These are phyloP conservation scores for Pycnomerus fuliginosus DNA, from an alignment of 2,888 invertebrate genomes.

Conservation along the genomic window DNA sequence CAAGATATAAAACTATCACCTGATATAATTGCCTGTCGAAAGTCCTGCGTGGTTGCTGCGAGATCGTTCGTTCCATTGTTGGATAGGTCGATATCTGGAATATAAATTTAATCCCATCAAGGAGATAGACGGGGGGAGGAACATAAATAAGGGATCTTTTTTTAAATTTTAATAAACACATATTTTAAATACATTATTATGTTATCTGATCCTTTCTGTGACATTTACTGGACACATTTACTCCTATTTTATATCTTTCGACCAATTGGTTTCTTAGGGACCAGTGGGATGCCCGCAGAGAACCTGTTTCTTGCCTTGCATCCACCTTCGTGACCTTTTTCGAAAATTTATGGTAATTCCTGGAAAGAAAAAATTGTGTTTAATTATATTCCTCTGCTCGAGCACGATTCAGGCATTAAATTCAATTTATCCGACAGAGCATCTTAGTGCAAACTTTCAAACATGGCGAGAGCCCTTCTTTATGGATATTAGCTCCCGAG, in stretches of 20 bases:
- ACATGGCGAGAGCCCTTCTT: conserved; percentile 29
- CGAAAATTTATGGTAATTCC: conserved; percentile 10
- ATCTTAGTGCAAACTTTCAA: conserved; percentile 19
- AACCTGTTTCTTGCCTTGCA: neutral
- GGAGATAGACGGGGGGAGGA: neutral
- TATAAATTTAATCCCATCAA: conserved; percentile 41
- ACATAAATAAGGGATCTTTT: conserved; percentile 41
- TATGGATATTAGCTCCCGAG: conserved; percentile 41
- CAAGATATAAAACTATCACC: conserved; percentile 50
- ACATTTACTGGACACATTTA: conserved; percentile 39
- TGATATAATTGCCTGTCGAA: conserved; percentile 48
- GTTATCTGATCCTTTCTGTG: conserved; percentile 43
- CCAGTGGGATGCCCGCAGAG: neutral
- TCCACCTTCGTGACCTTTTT: neutral
- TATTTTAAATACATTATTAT: conserved; percentile 43
- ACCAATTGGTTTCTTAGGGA: conserved; percentile 18
- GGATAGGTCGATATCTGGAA: conserved; percentile 29
- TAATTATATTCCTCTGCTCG: too few relatives aligned
- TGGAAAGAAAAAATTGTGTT: too few relatives aligned
- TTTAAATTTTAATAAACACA: conserved; percentile 26
- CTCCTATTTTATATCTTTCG: conserved; percentile 28
- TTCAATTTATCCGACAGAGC: too few relatives aligned
- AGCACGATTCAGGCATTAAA: too few relatives aligned
- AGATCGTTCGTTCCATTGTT: conserved; percentile 23
- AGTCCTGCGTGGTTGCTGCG: conserved; percentile 30